Conservation (phyloP, 2,888 invertebrate genomes). For the Ophioninae sp. region DNA sequence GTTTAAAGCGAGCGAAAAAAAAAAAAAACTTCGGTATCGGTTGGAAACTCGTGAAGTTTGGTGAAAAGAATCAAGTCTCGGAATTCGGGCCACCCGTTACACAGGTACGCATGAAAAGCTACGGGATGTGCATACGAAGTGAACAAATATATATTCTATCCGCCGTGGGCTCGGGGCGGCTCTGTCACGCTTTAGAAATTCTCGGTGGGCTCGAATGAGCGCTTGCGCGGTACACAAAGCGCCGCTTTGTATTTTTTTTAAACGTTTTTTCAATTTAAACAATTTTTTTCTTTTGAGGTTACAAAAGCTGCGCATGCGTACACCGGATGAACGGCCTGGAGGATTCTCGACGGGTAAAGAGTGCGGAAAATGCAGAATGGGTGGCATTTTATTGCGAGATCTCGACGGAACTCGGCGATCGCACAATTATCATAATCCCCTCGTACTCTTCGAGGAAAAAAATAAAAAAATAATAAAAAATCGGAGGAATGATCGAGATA, state of each 20-base stretch:
- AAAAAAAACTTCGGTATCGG: no score
- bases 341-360: slow-evolving; percentile 25
- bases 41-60: no score
- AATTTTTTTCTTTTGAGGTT: no score
- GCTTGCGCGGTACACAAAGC: slow-evolving; percentile 47
- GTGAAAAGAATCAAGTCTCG: no score
- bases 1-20: no score
- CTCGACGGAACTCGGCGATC: slow-evolving; percentile 29
- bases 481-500: neutral
- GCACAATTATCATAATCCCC: slow-evolving; percentile 44
- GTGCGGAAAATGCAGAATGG: slow-evolving; percentile 10
- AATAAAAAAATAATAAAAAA: neutral
- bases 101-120: slow-evolving; percentile 43
- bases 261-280: no score
- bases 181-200: slow-evolving; percentile 53
- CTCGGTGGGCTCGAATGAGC: slow-evolving; percentile 29
- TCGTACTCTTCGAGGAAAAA: neutral
- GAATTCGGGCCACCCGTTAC: slow-evolving; percentile 15
- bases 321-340: neutral
- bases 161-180: slow-evolving; percentile 45
- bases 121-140: slow-evolving; percentile 59
- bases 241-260: slow-evolving; percentile 4
- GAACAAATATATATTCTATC: slow-evolving; percentile 52
- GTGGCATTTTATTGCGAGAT: slow-evolving; percentile 44
- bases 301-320: neutral